Conservation (phyloP, 2,797 vertebrate species). For the Enoplosus armatus region DNA sequence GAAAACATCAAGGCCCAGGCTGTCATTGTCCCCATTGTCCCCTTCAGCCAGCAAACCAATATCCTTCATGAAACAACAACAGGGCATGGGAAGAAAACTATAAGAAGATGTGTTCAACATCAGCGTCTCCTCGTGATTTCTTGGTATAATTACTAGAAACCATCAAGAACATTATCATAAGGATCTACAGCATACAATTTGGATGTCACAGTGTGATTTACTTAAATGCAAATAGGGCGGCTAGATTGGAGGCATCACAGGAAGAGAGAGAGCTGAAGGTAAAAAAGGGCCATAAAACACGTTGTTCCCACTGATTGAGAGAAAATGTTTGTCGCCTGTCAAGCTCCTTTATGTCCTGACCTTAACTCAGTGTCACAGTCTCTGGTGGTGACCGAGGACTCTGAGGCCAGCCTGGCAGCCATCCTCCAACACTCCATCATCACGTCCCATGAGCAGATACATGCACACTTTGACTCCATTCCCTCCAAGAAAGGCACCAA, state of each 20-base stretch:
- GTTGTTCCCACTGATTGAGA: background rate
- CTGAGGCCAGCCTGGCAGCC: slow-evolving; percentile 87
- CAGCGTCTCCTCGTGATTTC: background rate
- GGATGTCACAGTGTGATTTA: background rate
- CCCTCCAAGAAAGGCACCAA: slow-evolving; percentile 88
- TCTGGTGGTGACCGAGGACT: slow-evolving; percentile 88
- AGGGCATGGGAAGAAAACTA: background rate
- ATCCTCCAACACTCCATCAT: slow-evolving; percentile 88
- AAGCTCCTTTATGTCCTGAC: slow-evolving; percentile 38
- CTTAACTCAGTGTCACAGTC: slow-evolving; percentile 84
- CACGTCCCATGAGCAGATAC: slow-evolving; percentile 83
- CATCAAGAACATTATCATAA: background rate
- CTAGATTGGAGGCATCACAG: background rate
- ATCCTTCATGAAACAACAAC: slow-evolving; percentile 68
- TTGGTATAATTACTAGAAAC: background rate
- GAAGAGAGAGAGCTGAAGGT: background rate
- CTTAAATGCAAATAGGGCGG: slow-evolving; percentile 17
- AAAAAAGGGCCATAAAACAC: background rate
- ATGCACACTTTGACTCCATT: slow-evolving; percentile 85
- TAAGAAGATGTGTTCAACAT: background rate
- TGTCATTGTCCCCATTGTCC: slow-evolving; percentile 88
- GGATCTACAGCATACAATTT: background rate
- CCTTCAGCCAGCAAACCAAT: slow-evolving; percentile 89
- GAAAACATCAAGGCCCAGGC: slow-evolving; percentile 86
- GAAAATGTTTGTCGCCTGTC: background rate